Evolutionary conservation across 2,888 invertebrate species (phyloP), one percentile per base, ranked within the genome.

Genomic region (Eledone cirrhosa): DNA sequence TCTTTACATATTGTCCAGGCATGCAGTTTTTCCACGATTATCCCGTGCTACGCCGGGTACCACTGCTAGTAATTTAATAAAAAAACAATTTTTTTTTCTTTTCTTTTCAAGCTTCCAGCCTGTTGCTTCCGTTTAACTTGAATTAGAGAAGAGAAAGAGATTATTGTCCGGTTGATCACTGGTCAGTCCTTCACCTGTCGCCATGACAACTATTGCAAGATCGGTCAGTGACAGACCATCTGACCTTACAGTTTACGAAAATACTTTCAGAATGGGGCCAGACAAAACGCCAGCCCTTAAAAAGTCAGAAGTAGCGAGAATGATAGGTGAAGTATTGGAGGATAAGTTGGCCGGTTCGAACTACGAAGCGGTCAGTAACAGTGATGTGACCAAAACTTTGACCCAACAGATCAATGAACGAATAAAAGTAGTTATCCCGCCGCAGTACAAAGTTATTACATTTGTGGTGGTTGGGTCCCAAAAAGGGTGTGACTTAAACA

Each of bases 231-330:
- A 69, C 2, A 29, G 41, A 5, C 22, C 41, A 2, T 69, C 69
- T 22, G 69, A 69, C 16, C 14, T n/a, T 5, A 27, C 41, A 22
- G 22, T 33, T 8, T 69, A 69, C 19, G 69, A 69, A 13, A 69
- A 69, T 22, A 69, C 69, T 33, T 69, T 19, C 33, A 69, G 24
- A 22, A 72, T 72, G 69, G 22, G 14, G n/a, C 69, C 69, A 22
- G 33, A 72, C n/a, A 2, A 33, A 33, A 72, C 22, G 0, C 24
- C 41, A 41, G 11, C 31, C 3, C 69, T 72, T 7, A 31, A 41
- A 31, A n/a, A n/a, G n/a, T n/a, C n/a, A n/a, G 5, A n/a, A 1
- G 33, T 72, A 22, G 19, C 3, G 24, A 41, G n/a, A 33, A 33
- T 33, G 29, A 41, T 72, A 0, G 31, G 41, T 31, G n/a, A 72